Evolutionary conservation across 2,113 vertebrate species (phyloP), one percentile per base, ranked within the genome.

Genomic region (Dolichallabes microphthalmus): DNA sequence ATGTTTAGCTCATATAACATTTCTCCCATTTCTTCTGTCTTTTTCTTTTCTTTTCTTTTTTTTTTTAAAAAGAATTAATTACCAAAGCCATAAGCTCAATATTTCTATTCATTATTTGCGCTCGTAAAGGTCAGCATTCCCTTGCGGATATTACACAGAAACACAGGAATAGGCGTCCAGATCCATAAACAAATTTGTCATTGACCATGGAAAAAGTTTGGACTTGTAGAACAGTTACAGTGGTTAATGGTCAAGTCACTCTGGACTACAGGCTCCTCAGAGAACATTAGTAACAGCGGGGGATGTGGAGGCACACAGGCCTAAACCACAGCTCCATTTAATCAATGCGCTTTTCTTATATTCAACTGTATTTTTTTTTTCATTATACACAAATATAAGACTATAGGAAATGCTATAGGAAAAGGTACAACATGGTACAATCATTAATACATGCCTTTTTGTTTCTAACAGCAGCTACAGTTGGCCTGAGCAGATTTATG

Each of bases 101-200:
- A 84, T 63, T 73, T 81, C 69, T 81, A 84, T 84, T 60, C 69
- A 84, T 88, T 84, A 86, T 69, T 68, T 82, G 60, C 22, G 15
- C 39, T 77, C 32, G 50, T 71, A 84, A 86, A 88, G 87, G 84
- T 86, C 87, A 88, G 15, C 60, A 45, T 81, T 84, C 80, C 84
- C 80, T 52, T 3, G 85, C 74, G 60, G 52, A 86, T 84, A 64
- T 81, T 83, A 30, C 35, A 83, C n/a, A 86, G 39, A 75, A 83
- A 75, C 87, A 81, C 82, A 84, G 63, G 66, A 86, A 81, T 66
- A 86, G 61, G 55, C 80, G 45, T 88, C 82, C 58, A 84, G 71
- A 86, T 88, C 77, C 77, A 86, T 88, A 86, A 84, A 86, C 82
- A 88, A 76, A 88, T 88, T 84, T 86, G 82, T 88, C 85, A 86